These are phyloP conservation scores for Sinotaia quadrata DNA, from an alignment of 2,888 invertebrate genomes.

Conservation along the genomic window DNA sequence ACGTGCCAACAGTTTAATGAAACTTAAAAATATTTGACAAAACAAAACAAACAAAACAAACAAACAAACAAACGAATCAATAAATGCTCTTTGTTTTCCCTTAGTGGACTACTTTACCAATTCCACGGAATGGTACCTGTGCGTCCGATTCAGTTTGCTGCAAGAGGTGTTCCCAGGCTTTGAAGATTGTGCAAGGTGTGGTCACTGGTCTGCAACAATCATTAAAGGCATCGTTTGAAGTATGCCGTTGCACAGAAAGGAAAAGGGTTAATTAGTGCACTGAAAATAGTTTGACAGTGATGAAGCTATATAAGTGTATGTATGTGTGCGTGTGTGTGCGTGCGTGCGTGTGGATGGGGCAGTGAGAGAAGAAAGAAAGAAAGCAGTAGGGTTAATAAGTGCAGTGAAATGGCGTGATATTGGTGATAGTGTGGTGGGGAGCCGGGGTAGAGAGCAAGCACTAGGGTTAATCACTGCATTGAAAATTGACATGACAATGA, in stretches of 20 bases:
- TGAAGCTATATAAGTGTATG: not conserved
- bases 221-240: no score
- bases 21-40: not conserved
- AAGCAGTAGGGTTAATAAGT: not conserved
- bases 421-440: no score
- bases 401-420: no score
- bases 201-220: conserved; percentile 50
- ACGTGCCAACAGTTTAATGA: not conserved
- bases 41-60: no score
- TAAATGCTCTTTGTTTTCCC: no score
- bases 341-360: not conserved
- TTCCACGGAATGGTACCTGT: conserved; percentile 50
- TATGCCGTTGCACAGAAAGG: not conserved
- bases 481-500: no score
- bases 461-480: no score
- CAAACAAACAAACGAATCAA: no score
- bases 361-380: not conserved
- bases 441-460: no score
- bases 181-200: conserved; percentile 57
- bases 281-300: not conserved
- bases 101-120: no score
- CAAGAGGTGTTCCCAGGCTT: conserved; percentile 66
- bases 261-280: not conserved
- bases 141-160: conserved; percentile 66
- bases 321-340: not conserved